A percentile compares a stretch with the other conserved stretches of the same genome.
Conservation (phyloP, 2,113 vertebrate species). For the Notechis scutatus region DNA sequence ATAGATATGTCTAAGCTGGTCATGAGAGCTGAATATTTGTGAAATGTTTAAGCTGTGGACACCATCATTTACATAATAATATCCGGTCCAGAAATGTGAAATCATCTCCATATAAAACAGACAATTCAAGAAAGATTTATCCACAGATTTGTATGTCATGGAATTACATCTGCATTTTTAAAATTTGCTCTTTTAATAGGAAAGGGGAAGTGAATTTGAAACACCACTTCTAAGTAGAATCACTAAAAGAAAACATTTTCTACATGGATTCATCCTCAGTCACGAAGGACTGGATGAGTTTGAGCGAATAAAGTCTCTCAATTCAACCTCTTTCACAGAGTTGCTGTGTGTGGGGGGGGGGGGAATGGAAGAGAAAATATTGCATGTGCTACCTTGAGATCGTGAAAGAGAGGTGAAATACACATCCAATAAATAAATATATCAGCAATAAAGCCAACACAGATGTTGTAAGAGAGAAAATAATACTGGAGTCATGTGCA, state of each 20-base stretch:
- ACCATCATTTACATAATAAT: not conserved
- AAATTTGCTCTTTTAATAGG: not conserved
- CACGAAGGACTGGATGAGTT: not conserved
- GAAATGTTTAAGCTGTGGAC: not conserved
- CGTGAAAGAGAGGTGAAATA: not conserved
- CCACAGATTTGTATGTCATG: not conserved
- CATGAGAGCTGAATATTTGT: not conserved
- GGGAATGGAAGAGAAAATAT: not conserved
- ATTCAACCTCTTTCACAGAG: not conserved
- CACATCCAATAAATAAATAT: not conserved
- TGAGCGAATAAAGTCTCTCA: not conserved
- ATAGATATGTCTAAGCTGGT: not conserved
- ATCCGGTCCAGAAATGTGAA: not conserved
- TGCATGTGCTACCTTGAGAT: not conserved
- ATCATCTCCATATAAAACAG: not conserved
- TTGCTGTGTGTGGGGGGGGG: not conserved
- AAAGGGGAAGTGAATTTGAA: too few relatives aligned
- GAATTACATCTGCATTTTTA: not conserved
- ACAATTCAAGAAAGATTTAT: not conserved
- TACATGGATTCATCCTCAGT: not conserved
- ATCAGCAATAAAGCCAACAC: not conserved
- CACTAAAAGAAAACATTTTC: not conserved
- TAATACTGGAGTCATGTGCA: not conserved
- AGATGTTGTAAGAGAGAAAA: not conserved
- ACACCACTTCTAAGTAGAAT: not conserved